Percentiles rank a stretch among this genome's conserved stretches.
phyloP scores from a whole-genome alignment of 2,888 invertebrate genomes.

The Tiliacea citrago region DNA sequence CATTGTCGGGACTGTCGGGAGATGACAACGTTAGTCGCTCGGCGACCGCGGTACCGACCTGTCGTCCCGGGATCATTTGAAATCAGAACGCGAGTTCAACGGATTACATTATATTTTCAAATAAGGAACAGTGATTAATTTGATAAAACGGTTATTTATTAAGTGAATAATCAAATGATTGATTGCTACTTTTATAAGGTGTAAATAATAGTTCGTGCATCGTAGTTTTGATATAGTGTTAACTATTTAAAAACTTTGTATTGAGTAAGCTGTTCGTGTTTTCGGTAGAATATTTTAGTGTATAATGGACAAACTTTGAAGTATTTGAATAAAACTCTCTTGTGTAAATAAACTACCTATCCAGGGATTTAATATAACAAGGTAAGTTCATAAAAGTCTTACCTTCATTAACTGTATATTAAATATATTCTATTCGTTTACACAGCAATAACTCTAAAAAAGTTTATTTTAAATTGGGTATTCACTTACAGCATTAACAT shows the following conservation, averaged over 20 bases:
- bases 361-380: constrained; percentile 27
- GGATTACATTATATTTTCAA: constrained; percentile 29
- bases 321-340: constrained; percentile 29
- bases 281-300: constrained; percentile 54
- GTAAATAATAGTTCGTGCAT: constrained; percentile 35
- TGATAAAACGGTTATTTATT: constrained; percentile 17
- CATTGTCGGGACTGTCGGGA: constrained; percentile 61
- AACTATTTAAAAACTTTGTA: constrained; percentile 49
- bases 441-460: not conserved
- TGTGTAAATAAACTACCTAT: constrained; percentile 11
- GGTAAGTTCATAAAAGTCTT: constrained; percentile 43
- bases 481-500: not conserved
- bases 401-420: not conserved
- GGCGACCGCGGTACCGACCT: constrained; percentile 74
- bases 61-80: constrained; percentile 59
- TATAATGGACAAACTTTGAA: constrained; percentile 40
- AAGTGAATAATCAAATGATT: constrained; percentile 3
- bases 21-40: constrained; percentile 71
- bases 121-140: constrained; percentile 35
- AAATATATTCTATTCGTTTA: not conserved
- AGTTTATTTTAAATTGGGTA: not conserved
- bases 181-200: not conserved
- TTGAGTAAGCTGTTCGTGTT: constrained; percentile 37
- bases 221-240: constrained; percentile 34
- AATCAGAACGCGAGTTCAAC: constrained; percentile 50